Evolutionary conservation across 2,113 vertebrate species (phyloP).

Genomic region (Sphyrna mokarran): DNA sequence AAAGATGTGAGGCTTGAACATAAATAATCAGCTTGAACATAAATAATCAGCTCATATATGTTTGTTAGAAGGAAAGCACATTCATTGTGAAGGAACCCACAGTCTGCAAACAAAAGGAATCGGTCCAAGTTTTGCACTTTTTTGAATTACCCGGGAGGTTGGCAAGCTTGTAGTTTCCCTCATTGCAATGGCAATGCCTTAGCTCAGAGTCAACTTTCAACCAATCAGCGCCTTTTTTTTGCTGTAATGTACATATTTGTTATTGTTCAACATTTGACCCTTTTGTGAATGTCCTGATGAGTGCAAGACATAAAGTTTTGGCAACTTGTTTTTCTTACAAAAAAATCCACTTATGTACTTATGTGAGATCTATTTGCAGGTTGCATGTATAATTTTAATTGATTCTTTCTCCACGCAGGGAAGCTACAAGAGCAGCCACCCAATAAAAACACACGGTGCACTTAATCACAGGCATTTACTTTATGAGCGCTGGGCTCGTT

Average conservation of each 20-base stretch:
- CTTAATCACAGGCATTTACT: conserved; percentile 93
- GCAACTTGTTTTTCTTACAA: not conserved
- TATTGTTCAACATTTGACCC: not conserved
- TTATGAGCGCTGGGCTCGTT: conserved; percentile 95
- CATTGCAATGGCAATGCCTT: too few relatives aligned
- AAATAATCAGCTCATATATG: too few relatives aligned
- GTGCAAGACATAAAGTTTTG: not conserved
- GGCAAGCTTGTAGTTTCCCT: too few relatives aligned
- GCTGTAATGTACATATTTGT: not conserved
- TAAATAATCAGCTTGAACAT: too few relatives aligned
- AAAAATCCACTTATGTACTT: not conserved
- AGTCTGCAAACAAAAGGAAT: too few relatives aligned
- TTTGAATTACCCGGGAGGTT: too few relatives aligned
- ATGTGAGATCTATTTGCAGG: not conserved
- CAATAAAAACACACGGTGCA: conserved; percentile 89
- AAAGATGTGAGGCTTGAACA: too few relatives aligned
- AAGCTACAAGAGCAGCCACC: conserved; percentile 86
- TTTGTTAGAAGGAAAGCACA: too few relatives aligned
- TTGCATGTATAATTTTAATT: not conserved
- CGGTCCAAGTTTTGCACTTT: too few relatives aligned
- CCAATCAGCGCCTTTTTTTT: too few relatives aligned
- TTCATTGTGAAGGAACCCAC: too few relatives aligned
- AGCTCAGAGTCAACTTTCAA: too few relatives aligned
- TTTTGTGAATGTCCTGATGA: not conserved
- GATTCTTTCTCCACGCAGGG: conserved; percentile 57